These are phyloP conservation scores for Turritopsis dohrnii DNA, from an alignment of 30 jellyfish, hydroid and myxozoan genomes.

Conservation along the genomic window DNA sequence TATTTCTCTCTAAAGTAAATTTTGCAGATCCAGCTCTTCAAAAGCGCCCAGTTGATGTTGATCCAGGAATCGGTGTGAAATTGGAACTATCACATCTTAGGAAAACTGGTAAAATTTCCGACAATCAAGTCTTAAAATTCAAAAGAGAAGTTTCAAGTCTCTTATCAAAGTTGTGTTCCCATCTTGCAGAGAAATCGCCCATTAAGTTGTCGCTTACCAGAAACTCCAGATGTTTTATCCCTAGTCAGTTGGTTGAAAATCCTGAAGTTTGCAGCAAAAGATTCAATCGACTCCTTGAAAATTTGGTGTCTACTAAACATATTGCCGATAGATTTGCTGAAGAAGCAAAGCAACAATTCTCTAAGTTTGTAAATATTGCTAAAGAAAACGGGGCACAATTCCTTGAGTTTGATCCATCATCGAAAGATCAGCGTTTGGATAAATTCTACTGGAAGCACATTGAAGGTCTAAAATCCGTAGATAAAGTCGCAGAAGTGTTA, in stretches of 20 bases:
- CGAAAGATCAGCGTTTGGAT: background rate
- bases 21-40: background rate
- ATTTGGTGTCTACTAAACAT: background rate
- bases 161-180: background rate
- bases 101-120: background rate
- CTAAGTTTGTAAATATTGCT: background rate
- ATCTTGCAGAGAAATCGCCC: background rate
- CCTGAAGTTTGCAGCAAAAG: background rate
- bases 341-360: background rate
- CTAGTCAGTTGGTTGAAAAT: background rate
- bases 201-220: background rate
- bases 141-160: background rate
- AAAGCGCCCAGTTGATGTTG: conserved; percentile 14
- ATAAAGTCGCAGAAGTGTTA: background rate
- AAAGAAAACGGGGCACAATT: background rate
- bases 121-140: background rate
- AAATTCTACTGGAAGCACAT: conserved; percentile 3
- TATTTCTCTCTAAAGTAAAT: background rate
- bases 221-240: background rate
- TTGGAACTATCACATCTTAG: background rate
- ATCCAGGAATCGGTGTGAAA: conserved; percentile 1
- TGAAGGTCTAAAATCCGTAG: background rate
- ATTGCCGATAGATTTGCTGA: background rate
- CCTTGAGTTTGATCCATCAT: background rate
- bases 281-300: background rate